These are phyloP conservation scores for Eonycteris spelaea DNA, from an alignment of 2,113 vertebrate genomes.

Conservation along the genomic window DNA sequence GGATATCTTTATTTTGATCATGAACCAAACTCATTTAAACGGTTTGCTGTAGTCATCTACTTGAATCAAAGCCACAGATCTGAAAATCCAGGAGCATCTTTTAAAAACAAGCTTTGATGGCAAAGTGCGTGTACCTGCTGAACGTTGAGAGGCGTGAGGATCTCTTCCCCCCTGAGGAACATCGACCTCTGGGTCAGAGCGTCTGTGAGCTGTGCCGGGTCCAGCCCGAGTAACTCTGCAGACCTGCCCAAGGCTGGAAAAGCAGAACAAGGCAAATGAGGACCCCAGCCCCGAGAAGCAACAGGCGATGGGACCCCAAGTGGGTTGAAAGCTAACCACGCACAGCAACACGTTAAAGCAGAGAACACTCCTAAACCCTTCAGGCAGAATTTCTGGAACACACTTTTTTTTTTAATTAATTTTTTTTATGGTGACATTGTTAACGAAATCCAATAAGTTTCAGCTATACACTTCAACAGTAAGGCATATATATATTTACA, in stretches of 20 bases:
- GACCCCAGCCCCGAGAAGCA: neutral
- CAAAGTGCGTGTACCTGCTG: conserved; percentile 87
- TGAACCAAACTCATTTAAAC: neutral
- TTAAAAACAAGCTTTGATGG: fast-evolving
- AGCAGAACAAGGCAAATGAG: neutral
- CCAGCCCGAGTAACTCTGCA: conserved; percentile 93
- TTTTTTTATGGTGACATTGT: no score
- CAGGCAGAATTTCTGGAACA: fast-evolving
- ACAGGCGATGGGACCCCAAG: neutral
- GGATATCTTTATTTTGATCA: neutral
- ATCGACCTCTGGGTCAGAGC: conserved; percentile 96
- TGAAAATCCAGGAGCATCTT: neutral
- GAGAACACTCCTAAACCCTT: no score
- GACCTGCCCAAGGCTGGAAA: conserved; percentile 89
- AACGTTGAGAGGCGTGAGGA: conserved; percentile 94
- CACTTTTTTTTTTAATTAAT: no score
- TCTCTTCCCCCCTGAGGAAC: conserved; percentile 98
- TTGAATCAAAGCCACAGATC: neutral
- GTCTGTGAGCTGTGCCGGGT: conserved; percentile 91
- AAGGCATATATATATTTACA: no score
- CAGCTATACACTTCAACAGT: no score
- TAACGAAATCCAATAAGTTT: no score
- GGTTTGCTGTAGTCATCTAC: fast-evolving
- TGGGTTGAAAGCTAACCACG: neutral
- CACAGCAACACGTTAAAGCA: fast-evolving